Conservation (phyloP, 2,888 invertebrate species). For the Agrochola lychnidis region DNA sequence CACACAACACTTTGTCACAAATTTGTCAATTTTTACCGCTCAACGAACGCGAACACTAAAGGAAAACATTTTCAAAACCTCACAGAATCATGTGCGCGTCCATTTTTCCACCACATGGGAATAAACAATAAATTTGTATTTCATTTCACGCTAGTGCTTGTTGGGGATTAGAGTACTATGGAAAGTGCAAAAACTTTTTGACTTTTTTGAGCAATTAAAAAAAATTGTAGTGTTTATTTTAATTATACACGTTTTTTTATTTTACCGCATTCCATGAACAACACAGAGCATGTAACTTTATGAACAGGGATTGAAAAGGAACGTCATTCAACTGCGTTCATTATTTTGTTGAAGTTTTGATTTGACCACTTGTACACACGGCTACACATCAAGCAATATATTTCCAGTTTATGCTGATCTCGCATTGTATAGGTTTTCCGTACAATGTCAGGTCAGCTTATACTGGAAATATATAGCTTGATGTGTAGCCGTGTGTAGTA, state of each 20-base stretch:
- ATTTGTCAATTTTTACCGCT: constrained; percentile 73
- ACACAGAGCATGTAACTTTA: too few species aligned
- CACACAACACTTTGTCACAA: constrained; percentile 78
- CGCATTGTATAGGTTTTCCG: too few species aligned
- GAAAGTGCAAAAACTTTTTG: not conserved
- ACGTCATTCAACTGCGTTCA: constrained; percentile 43
- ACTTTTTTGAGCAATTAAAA: not conserved
- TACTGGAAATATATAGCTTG: too few species aligned
- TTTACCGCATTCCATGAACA: not conserved
- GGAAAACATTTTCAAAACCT: constrained; percentile 85
- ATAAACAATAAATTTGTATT: constrained; percentile 81
- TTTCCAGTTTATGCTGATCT: too few species aligned
- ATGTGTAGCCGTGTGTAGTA: too few species aligned
- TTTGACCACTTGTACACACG: too few species aligned
- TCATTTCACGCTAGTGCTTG: constrained; percentile 64
- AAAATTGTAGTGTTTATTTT: too few species aligned
- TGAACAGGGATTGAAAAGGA: constrained; percentile 30
- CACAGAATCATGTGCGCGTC: constrained; percentile 87
- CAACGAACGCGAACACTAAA: constrained; percentile 74
- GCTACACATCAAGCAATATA: too few species aligned
- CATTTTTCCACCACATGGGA: constrained; percentile 89
- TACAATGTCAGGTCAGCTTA: too few species aligned
- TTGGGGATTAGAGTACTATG: not conserved
- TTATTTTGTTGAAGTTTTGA: not conserved
- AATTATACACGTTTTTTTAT: too few species aligned